Percentiles rank a stretch among this genome's conserved stretches.
Conservation (phyloP, 2,797 vertebrate genomes). For the Oryzias dopingdopingensis region DNA sequence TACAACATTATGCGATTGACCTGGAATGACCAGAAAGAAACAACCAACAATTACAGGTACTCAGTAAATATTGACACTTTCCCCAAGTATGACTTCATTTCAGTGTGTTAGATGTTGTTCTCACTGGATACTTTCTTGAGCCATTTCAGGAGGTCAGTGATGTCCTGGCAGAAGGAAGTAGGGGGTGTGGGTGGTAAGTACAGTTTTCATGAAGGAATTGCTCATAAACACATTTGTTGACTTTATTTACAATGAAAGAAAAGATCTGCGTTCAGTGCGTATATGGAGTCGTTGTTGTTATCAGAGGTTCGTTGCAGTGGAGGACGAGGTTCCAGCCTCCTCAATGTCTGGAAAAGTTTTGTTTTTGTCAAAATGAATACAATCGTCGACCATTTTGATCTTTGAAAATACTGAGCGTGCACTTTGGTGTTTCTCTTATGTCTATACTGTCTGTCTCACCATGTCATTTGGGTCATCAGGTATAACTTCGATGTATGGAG, state of each 20-base stretch:
- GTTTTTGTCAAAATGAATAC: too few relatives aligned
- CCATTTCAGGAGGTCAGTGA: constrained; percentile 53
- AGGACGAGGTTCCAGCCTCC: too few relatives aligned
- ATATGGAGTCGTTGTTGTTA: neutral
- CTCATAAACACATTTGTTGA: too few relatives aligned
- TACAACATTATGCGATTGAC: constrained; percentile 34
- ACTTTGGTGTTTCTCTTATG: neutral
- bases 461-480: constrained; percentile 8
- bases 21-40: constrained; percentile 25
- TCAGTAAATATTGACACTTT: too few relatives aligned
- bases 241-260: too few relatives aligned
- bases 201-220: neutral
- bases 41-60: neutral
- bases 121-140: constrained; percentile 58
- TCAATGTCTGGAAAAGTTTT: neutral
- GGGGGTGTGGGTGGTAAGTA: constrained; percentile 4
- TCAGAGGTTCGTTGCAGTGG: neutral
- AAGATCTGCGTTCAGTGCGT: constrained; percentile 6
- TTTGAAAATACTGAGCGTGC: too few relatives aligned
- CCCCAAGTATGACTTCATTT: too few relatives aligned
- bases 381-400: too few relatives aligned
- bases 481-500: constrained; percentile 37
- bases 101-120: constrained; percentile 4
- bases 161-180: constrained; percentile 37
- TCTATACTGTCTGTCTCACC: constrained; percentile 27